Base-by-base conservation (phyloP, 2,113 vertebrate genomes). In the Probosciger aterrimus region DNA sequence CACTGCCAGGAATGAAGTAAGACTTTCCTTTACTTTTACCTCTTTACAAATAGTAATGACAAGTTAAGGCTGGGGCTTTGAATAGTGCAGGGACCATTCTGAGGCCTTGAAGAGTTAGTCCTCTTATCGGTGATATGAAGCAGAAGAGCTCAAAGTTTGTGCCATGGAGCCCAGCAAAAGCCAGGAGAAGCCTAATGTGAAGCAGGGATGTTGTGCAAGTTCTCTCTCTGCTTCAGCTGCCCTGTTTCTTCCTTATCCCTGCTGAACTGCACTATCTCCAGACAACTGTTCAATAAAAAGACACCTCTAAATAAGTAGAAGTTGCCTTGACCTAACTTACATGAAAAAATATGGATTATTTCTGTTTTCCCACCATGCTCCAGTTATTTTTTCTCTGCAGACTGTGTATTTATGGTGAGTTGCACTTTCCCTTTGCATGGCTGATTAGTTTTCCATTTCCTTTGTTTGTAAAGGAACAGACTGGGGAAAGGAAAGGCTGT, bases 361-460 rank as follows among this genome's bases (percentile, higher is more conserved):
- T 86, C 76, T 91, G 4, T 43, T 95, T 95, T 93, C 93, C 74
- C 77, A 86, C 50, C 62, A 78, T 52, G 30, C 39, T 92, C 27
- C 2, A 3, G 62, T 92, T 78, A 76, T 91, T 95, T 95, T 93
- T 74, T 75, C 80, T 95, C 92, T 44, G 43, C 78, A 89, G 60
- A 71, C 77, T 86, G 69, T 78, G 64, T 82, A 55, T 84, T 91
- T 84, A 78, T 64, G 83, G 70, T 70, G 74, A 93, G 65, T 87
- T 91, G 93, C 83, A 71, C 86, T 92, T 95, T 94, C 81, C 84
- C 65, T 92, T 85, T 73, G 62, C 94, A 93, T 0, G 15, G 94
- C 74, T 84, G 86, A 92, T 92, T 91, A 95, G 47, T 97, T 97
- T 96, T 96, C 96, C 91, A 91, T 92, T 92, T 92, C 93, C 94